Evolutionary conservation across 2,797 vertebrate species (phyloP), one percentile per base, ranked within the genome.

Genomic region (Lepidocolaptes lacrymiger): DNA sequence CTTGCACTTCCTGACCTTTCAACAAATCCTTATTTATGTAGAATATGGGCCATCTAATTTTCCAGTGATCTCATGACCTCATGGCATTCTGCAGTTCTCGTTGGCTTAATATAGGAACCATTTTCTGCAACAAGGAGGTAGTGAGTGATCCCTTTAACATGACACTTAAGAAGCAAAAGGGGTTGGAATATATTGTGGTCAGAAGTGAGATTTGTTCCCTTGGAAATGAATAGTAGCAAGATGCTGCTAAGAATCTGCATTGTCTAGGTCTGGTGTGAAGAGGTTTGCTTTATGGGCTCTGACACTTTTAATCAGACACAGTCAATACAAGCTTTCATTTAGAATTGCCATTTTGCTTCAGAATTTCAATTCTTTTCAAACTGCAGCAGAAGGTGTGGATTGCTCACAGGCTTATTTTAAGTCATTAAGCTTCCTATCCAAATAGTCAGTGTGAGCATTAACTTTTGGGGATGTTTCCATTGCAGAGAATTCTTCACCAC

Each of bases 351-450:
- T 85, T 96, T 96, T 86, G 36, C 61, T 46, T 49, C 67, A 92
- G 69, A 90, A 74, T 76, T 95, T 85, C 52, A 71, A n/a, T 75
- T 71, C 71, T 78, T 91, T 71, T 86, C 76, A 81, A 74, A 68
- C 51, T 84, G 85, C 66, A 92, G 54, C 93, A 94, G 62, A 91
- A 80, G 88, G 62, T 84, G 28, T 81, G 78, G 68, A 80, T 88
- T 83, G 79, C 81, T 92, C 80, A 55, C 54, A 92, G 96, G 76
- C 80, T 93, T 96, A 69, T 86, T 92, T 85, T 81, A 94, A 95
- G 67, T 68, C 80, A 61, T 94, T 68, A 88, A 95, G 72, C 41
- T 96, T 94, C 85, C 89, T 90, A 64, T 72, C 48, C 67, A 74
- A 93, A 84, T 59, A 96, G 92, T 75, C 43, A 28, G 41, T 23